Percentiles rank a stretch among this genome's conserved stretches.
Conservation (phyloP, 2,888 invertebrate genomes). For the Apamea anceps region DNA sequence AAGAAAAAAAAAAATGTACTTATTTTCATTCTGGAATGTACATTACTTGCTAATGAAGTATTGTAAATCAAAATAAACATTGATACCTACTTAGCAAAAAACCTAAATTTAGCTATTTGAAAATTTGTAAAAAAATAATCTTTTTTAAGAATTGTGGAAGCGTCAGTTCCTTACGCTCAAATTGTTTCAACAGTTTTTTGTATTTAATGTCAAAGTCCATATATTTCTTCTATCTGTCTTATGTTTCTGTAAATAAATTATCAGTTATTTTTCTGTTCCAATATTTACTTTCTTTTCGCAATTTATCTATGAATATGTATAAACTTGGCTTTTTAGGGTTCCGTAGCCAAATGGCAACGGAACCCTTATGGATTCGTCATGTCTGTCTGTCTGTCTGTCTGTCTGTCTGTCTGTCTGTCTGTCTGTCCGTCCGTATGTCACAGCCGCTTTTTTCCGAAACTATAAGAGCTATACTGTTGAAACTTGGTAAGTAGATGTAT, state of each 20-base stretch:
- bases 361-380: no score
- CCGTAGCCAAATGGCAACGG: no score
- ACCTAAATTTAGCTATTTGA: slow-evolving; percentile 1
- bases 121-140: slow-evolving; percentile 10
- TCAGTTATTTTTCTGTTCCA: slow-evolving; percentile 27
- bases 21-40: background rate
- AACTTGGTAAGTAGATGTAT: no score
- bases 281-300: slow-evolving; percentile 31
- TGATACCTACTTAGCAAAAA: slow-evolving; percentile 15
- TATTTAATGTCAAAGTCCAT: slow-evolving; percentile 31
- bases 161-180: slow-evolving; percentile 25
- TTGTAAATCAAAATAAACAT: slow-evolving; percentile 18
- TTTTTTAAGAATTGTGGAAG: slow-evolving; percentile 24
- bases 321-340: no score
- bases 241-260: slow-evolving; percentile 14
- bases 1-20: no score
- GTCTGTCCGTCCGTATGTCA: no score
- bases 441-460: no score
- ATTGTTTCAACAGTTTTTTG: slow-evolving; percentile 23
- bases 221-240: slow-evolving; percentile 26
- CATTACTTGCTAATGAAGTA: slow-evolving; percentile 18
- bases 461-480: no score
- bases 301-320: slow-evolving; percentile 24
- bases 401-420: no score
- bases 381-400: no score